Evolutionary conservation across 2,113 vertebrate genomes (phyloP).

Genomic region (Crotalus tigris): DNA sequence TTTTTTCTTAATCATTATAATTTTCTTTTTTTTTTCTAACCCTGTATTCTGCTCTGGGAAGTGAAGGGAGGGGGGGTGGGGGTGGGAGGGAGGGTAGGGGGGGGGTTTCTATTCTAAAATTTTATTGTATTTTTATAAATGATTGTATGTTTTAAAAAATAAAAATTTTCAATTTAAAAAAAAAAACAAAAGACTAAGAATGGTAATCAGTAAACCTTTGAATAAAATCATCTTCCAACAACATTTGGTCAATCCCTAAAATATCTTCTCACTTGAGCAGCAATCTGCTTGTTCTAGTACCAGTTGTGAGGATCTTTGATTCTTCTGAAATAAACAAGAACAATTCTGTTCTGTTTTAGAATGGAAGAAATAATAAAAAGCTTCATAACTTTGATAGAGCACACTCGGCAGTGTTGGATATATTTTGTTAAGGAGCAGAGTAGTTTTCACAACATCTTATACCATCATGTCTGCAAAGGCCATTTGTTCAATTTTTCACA

Average conservation of each 20-base stretch:
- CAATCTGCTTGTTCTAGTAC: not conserved
- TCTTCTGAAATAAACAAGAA: not conserved
- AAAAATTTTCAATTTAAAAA: too few species aligned
- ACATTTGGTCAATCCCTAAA: not conserved
- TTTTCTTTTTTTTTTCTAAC: too few species aligned
- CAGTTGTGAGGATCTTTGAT: not conserved
- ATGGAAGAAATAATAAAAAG: not conserved
- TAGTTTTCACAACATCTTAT: not conserved
- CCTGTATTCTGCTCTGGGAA: too few species aligned
- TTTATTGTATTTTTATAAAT: too few species aligned
- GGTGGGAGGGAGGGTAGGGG: too few species aligned
- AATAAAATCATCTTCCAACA: not conserved
- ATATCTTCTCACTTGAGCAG: not conserved
- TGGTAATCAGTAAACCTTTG: not conserved
- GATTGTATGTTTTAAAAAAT: too few species aligned
- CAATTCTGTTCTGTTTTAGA: not conserved
- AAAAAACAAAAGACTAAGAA: not conserved
- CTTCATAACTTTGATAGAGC: not conserved
- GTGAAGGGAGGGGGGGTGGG: too few species aligned
- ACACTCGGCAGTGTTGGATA: not conserved
- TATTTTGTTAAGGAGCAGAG: not conserved
- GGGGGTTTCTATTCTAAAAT: too few species aligned
- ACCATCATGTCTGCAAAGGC: not conserved
- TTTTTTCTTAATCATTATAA: too few species aligned
- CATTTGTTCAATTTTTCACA: not conserved